A percentile compares a stretch with the other conserved stretches of the same genome.
phyloP scores from a whole-genome alignment of 2,888 invertebrate species.

The Drosophila neutralis region DNA sequence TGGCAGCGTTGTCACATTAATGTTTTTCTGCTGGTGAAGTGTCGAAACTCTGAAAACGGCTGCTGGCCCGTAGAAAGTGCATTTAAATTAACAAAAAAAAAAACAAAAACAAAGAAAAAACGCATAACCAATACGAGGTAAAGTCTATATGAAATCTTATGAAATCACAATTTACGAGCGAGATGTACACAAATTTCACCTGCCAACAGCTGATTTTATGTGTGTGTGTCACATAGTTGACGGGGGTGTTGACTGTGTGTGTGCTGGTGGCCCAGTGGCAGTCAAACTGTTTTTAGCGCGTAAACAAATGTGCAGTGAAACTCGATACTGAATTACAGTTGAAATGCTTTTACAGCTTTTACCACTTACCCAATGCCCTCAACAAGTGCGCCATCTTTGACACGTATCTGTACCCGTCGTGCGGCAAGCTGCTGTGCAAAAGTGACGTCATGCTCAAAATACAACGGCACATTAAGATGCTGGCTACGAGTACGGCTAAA shows the following conservation, averaged over 20 bases:
- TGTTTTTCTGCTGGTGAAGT: constrained; percentile 54
- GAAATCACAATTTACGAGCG: constrained; percentile 18
- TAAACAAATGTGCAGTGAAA: constrained; percentile 75
- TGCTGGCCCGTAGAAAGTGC: constrained; percentile 69
- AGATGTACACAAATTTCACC: constrained; percentile 74
- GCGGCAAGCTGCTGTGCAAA: constrained; percentile 70
- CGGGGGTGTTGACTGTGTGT: constrained; percentile 14
- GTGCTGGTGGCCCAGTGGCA: constrained; percentile 45
- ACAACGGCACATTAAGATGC: constrained; percentile 84
- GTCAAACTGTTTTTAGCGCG: constrained; percentile 71
- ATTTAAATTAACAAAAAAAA: constrained; percentile 59
- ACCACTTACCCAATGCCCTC: constrained; percentile 78
- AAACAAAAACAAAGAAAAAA: neutral
- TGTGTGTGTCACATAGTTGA: constrained; percentile 7
- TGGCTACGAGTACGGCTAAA: constrained; percentile 86
- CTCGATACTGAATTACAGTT: constrained; percentile 52
- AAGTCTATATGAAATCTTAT: constrained; percentile 22
- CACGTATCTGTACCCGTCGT: constrained; percentile 73
- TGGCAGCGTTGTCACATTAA: constrained; percentile 37
- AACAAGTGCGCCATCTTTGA: constrained; percentile 74
- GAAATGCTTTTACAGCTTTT: constrained; percentile 24
- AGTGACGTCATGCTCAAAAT: constrained; percentile 84
- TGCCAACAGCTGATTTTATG: constrained; percentile 63
- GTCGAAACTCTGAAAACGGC: constrained; percentile 45
- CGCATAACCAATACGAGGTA: constrained; percentile 49